Conservation (phyloP, 2,888 invertebrate species). For the Ophion costatus region DNA sequence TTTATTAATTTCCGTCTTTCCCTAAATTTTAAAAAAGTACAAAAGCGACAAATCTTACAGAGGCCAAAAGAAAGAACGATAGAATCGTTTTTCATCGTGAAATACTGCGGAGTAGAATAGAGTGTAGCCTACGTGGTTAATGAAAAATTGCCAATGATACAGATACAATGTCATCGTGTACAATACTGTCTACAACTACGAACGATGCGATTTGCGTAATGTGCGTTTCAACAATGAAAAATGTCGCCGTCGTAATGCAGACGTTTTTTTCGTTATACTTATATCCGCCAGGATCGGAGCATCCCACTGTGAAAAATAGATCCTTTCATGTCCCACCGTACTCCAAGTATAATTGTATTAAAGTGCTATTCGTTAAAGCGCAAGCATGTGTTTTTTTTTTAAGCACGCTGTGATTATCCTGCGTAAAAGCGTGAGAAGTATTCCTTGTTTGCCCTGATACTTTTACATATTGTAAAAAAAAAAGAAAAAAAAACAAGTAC, state of each 20-base stretch:
- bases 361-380: constrained; percentile 52
- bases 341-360: constrained; percentile 37
- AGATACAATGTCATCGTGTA: constrained; percentile 59
- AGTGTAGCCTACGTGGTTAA: constrained; percentile 58
- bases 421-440: constrained; percentile 49
- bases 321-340: constrained; percentile 60
- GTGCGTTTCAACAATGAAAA: constrained; percentile 28
- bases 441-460: constrained; percentile 22
- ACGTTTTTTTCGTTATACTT: constrained; percentile 52
- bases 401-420: constrained; percentile 48
- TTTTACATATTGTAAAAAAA: constrained; percentile 39
- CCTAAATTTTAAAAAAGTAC: constrained; percentile 67
- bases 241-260: constrained; percentile 33
- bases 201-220: constrained; percentile 41
- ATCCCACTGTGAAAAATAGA: constrained; percentile 65
- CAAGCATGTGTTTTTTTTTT: constrained; percentile 50
- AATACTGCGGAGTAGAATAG: constrained; percentile 62
- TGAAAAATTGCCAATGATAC: constrained; percentile 60
- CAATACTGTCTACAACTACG: constrained; percentile 44
- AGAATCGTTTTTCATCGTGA: constrained; percentile 50
- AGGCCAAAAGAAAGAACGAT: constrained; percentile 64
- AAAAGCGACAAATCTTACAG: constrained; percentile 70
- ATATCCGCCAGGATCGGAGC: constrained; percentile 60
- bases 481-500: constrained; percentile 19
- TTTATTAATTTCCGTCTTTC: constrained; percentile 40